Evolutionary conservation across 2,797 vertebrate genomes (phyloP), one percentile per base, ranked within the genome.

Genomic region (Valencia hispanica): DNA sequence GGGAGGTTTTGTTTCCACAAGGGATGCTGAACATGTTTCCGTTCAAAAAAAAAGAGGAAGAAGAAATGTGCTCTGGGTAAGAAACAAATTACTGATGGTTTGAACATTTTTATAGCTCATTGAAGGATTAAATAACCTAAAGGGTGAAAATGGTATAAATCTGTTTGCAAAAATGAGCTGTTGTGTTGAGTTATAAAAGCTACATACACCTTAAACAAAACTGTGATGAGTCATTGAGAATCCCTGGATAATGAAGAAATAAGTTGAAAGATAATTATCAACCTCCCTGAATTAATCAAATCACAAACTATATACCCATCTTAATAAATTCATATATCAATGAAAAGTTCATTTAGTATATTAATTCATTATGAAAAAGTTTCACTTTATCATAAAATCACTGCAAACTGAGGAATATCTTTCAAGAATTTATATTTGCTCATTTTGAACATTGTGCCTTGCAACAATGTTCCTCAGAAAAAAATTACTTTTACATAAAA

Each of bases 71-170:
- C 66, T 78, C 41, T 72, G 81, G 71, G 74, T 80, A 69, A 74
- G 41, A 82, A 84, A 83, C 63, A 77, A 22, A 61, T 75, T 61
- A 70, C 77, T 79, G 76, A 83, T 77, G 74, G 74, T 78, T 86
- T 80, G 76, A 48, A 70, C 77, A 88, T 85, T 83, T 68, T 81
- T 82, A 70, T 77, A 75, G 86, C 65, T 87, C 53, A 4, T 53
- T 86, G 80, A 87, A 86, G 89, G 73, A 87, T 84, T 86, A 79
- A 86, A 84, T 59, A 80, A 77, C 82, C 70, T 83, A 88, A 84
- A 90, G 87, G 82, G 82, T 78, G 50, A 85, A 65, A 77, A 50
- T 20, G 41, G 74, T 47, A 12, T 59, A 32, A 36, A 73, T 76
- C 63, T 79, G 43, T 81, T 77, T 18, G 22, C 11, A 39, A 34